Conservation (phyloP, 1,140 invertebrate genomes). For the Maniola jurtina region DNA sequence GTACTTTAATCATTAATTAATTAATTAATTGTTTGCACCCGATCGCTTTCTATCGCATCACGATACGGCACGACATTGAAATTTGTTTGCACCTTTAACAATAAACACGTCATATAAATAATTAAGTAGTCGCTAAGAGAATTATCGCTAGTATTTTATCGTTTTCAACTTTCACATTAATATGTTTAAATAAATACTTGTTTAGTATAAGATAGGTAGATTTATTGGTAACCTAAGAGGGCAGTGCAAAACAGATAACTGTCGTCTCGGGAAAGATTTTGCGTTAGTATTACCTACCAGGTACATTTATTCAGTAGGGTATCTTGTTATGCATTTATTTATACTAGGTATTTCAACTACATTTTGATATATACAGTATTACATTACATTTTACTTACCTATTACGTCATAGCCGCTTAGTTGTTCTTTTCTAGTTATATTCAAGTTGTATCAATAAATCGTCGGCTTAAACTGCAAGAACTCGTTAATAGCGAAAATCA, state of each 20-base stretch:
- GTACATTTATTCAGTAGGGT: conserved; percentile 3
- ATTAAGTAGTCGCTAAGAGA: conserved; percentile 12
- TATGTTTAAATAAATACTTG: conserved; percentile 8
- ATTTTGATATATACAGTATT: not conserved
- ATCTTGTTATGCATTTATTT: not conserved
- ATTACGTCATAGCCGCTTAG: too few species aligned
- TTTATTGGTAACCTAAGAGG: conserved; percentile 1
- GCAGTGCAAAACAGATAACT: conserved; percentile 11
- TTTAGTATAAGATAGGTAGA: conserved; percentile 14
- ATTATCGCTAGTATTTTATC: conserved; percentile 13
- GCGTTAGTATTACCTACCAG: conserved; percentile 15
- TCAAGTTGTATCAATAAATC: too few species aligned
- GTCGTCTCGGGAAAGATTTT: conserved; percentile 9
- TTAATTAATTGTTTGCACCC: too few species aligned
- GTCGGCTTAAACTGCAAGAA: too few species aligned
- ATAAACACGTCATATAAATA: not conserved
- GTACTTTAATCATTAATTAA: too few species aligned
- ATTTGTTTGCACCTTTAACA: too few species aligned
- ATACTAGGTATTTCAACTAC: not conserved
- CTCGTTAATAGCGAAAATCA: too few species aligned
- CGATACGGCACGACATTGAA: too few species aligned
- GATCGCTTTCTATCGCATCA: too few species aligned
- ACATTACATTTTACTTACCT: not conserved
- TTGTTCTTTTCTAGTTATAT: too few species aligned
- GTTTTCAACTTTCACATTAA: conserved; percentile 13